Base-by-base conservation (phyloP, 2,113 vertebrate genomes). In the Halcyon malimbica region DNA sequence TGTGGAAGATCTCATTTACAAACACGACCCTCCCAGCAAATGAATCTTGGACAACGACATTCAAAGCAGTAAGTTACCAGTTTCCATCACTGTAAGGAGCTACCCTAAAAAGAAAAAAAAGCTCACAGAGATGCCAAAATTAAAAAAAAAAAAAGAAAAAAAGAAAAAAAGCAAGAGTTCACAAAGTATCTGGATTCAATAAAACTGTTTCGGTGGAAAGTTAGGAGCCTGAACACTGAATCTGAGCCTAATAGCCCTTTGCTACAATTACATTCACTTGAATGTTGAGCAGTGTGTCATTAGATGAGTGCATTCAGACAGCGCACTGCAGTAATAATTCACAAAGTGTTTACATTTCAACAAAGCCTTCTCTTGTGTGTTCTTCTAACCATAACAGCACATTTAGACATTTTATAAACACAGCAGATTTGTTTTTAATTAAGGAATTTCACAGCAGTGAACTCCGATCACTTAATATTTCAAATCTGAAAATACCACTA, bases 261-360 rank as follows among this genome's bases (percentile, higher is more conserved):
- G 41, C 74, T 89, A 65, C 76, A 82, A 79, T 93, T 94, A 75
- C 19, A 79, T 76, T 95, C 92, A 79, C 65, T 94, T 92, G 83
- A 93, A 90, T 17, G 53, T 88, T 59, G 79, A 78, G 83, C 54
- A 10, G 33, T 85, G 78, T 94, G 93, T 93, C 89, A 87, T 91
- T 88, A 91, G 70, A 94, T 71, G 86, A 96, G 81, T 60, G 81
- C 57, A 68, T 80, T 95, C 88, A 88, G 87, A 96, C 84, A 95
- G 74, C 0, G 0, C 63, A 69, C 84, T 90, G 88, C 79, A 87
- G 95, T 94, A 91, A 96, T 97, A 96, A 97, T 77, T 97, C 96
- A 96, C 51, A 2, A 92, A 92, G 67, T 93, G 92, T 94, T 97
- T 97, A 97, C 80, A 89, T 96, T 97, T 96, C 85, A 94, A 82